Evolutionary conservation across 30 jellyfish, hydroid and myxozoan genomes (phyloP).

Genomic region (Aurelia sp.): DNA sequence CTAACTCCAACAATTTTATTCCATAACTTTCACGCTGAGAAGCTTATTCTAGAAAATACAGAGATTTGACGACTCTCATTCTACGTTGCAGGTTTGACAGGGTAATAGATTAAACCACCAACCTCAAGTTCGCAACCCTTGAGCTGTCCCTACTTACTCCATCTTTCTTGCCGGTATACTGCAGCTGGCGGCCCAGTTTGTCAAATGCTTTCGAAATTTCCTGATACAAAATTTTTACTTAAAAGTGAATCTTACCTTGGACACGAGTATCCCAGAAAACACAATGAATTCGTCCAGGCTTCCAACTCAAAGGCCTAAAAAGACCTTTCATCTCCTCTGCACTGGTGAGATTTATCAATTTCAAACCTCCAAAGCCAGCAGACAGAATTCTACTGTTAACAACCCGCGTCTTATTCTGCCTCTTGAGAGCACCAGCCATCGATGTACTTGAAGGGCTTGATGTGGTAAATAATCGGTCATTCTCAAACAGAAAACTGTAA

Average conservation of each 20-base stretch:
- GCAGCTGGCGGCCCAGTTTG: too few species aligned
- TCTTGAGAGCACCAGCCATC: background rate
- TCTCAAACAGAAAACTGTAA: constrained; percentile 56
- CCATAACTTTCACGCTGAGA: too few species aligned
- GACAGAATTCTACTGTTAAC: constrained; percentile 82
- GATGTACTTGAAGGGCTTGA: background rate
- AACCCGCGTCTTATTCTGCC: background rate
- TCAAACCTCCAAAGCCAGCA: constrained; percentile 71
- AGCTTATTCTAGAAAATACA: too few species aligned
- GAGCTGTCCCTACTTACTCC: too few species aligned
- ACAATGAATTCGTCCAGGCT: constrained; percentile 45
- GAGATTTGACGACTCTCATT: too few species aligned
- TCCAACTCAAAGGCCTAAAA: background rate
- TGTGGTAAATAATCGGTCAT: constrained; percentile 48
- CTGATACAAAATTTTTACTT: too few species aligned
- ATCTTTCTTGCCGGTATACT: too few species aligned
- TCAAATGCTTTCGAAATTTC: too few species aligned
- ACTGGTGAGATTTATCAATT: constrained; percentile 47
- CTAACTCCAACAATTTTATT: too few species aligned
- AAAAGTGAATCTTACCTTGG: constrained; percentile 11
- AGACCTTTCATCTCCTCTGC: constrained; percentile 40
- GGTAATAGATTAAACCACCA: too few species aligned
- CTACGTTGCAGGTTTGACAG: too few species aligned
- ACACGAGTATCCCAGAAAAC: constrained; percentile 61
- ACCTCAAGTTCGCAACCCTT: too few species aligned